These are phyloP conservation scores for Hydrocynus forskahlii DNA, from an alignment of 2,797 vertebrate genomes.

Conservation along the genomic window DNA sequence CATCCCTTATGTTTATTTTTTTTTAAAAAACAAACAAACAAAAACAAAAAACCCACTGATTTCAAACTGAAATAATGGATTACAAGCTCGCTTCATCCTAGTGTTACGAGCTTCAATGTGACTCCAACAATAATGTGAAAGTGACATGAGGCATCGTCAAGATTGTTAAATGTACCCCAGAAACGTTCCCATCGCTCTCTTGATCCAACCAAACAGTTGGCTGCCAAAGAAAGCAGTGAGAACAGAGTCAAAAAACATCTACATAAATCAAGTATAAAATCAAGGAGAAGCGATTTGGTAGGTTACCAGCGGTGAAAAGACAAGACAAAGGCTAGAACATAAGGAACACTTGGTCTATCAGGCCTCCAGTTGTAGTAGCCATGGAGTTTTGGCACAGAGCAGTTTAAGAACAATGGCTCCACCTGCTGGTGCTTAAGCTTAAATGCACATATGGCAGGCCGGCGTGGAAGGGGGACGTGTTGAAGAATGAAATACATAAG, in stretches of 20 bases:
- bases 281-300: neutral
- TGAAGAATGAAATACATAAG: neutral
- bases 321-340: slow-evolving; percentile 19
- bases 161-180: neutral
- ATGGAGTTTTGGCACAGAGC: slow-evolving; percentile 40
- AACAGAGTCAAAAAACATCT: neutral
- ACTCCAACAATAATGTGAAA: neutral
- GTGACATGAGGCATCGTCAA: neutral
- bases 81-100: neutral
- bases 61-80: neutral
- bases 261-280: slow-evolving; percentile 54
- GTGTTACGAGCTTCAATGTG: neutral
- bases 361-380: neutral
- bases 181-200: neutral
- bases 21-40: slow-evolving; percentile 47
- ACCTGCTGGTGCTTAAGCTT: slow-evolving; percentile 29
- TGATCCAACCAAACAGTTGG: neutral
- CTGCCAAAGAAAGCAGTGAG: neutral
- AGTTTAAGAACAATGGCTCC: slow-evolving; percentile 9
- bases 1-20: slow-evolving; percentile 48
- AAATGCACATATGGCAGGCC: slow-evolving; percentile 28
- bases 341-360: slow-evolving; percentile 41
- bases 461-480: neutral
- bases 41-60: slow-evolving; percentile 10
- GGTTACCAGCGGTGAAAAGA: neutral